Percentiles rank a stretch among this genome's conserved stretches.
These are phyloP conservation scores for Campoletis raptor DNA, from an alignment of 2,888 invertebrate species.

Conservation along the genomic window DNA sequence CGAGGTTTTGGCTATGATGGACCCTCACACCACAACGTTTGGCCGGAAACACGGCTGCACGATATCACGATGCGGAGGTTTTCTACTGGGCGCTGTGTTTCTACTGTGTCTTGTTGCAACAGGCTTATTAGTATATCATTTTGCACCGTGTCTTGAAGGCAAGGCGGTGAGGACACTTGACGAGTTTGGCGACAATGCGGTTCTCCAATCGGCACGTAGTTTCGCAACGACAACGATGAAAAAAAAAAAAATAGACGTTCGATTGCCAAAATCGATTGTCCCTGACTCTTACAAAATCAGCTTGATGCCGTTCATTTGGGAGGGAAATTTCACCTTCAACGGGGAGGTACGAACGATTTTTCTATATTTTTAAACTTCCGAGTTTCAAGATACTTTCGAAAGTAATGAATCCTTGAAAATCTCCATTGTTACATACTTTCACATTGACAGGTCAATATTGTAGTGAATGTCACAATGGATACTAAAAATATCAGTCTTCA, in stretches of 20 bases:
- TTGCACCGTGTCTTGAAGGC: constrained; percentile 88
- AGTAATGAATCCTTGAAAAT: neutral
- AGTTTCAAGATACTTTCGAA: neutral
- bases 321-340: constrained; percentile 92
- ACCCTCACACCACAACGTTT: constrained; percentile 88
- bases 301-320: constrained; percentile 90
- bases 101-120: constrained; percentile 89
- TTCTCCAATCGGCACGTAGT: constrained; percentile 68
- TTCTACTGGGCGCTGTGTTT: constrained; percentile 88
- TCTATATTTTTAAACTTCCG: neutral
- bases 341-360: constrained; percentile 85
- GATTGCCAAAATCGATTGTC: constrained; percentile 89
- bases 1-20: constrained; percentile 87
- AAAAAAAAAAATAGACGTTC: constrained; percentile 87
- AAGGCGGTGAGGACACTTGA: constrained; percentile 78
- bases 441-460: constrained; percentile 86
- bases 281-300: constrained; percentile 90
- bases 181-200: constrained; percentile 66
- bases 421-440: neutral
- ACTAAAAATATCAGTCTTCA: constrained; percentile 91
- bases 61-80: constrained; percentile 88
- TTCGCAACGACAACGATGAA: constrained; percentile 70
- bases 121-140: constrained; percentile 91
- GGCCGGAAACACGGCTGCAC: constrained; percentile 88
- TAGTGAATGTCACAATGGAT: constrained; percentile 87